phyloP scores from a whole-genome alignment of 2,797 vertebrate genomes.

The Hemibagrus guttatus region DNA sequence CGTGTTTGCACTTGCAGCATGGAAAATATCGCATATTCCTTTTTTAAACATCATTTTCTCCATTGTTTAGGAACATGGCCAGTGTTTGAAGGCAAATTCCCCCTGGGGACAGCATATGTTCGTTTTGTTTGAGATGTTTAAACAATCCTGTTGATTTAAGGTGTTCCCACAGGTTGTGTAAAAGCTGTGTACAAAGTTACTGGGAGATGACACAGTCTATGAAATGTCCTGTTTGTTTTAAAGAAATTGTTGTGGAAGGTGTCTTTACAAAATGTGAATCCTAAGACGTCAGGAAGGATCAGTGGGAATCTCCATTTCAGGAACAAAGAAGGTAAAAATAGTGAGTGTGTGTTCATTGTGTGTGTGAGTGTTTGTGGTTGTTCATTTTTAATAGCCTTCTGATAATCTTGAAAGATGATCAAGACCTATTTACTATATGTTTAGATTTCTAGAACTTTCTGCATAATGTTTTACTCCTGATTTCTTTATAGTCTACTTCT shows the following conservation, averaged over 20 bases:
- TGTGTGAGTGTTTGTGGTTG: background rate
- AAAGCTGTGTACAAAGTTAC: constrained; percentile 36
- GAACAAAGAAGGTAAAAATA: background rate
- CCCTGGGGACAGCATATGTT: background rate
- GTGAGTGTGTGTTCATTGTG: background rate
- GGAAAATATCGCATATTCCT: too few relatives aligned
- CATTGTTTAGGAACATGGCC: constrained; percentile 16
- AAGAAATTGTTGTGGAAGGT: constrained; percentile 10
- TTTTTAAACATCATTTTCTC: background rate
- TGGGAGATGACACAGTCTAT: constrained; percentile 41
- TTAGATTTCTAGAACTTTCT: background rate
- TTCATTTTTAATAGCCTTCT: background rate
- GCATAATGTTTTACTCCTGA: background rate
- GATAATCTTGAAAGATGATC: background rate
- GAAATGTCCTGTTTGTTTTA: constrained; percentile 39
- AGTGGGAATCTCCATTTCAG: background rate
- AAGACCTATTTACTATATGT: background rate
- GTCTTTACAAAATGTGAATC: background rate
- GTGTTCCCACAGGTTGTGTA: constrained; percentile 42
- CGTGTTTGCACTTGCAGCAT: background rate
- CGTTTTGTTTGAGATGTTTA: background rate
- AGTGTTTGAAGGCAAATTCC: background rate
- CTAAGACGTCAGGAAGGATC: background rate
- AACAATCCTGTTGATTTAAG: constrained; percentile 27
- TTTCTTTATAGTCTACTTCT: background rate